Evolutionary conservation across 2,888 invertebrate species (phyloP), one percentile per base, ranked within the genome.

Genomic region (Autographa pulchrina): DNA sequence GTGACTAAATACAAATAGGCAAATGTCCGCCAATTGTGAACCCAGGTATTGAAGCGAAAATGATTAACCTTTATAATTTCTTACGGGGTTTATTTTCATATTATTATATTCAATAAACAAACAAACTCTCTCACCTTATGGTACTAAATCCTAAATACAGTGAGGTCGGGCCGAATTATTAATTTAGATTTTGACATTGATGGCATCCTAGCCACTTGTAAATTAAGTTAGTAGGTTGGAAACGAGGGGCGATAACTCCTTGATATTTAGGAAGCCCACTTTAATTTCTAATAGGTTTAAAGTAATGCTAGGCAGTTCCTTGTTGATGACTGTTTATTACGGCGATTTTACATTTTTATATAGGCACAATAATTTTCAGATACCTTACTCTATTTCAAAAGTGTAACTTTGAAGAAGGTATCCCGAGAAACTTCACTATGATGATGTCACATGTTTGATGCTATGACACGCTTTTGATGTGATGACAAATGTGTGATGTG

Each of bases 181-280:
- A 79, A 82, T 81, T 83, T 79, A 65, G 68, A 83, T 83, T 70
- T 62, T 69, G 80, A 81, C 84, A 75, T 75, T 84, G 82, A 84
- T 70, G 80, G 60, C 73, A 77, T 79, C 65, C 73, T 68, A 38
- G 48, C 62, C 71, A 32, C 54, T 41, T 72, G 69, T 79, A 81
- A 79, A 81, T 82, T 81, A 60, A 63, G 73, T 83, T 77, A 69
- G 32, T 62, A 59, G 72, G 60, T 56, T 62, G 68, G 76, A 68
- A 70, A 52, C 65, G 58, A 62, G 65, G 48, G 5, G 76, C 68
- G 72, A 79, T 82, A 67, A 81, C 77, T 81, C 67, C 73, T 54
- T 67, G 72, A 65, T 64, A 58, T 70, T 72, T 75, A 62, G 71
- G 72, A 76, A 69, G 62, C 20, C 54, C 54, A 7, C 18, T 54